Evolutionary conservation across 2,113 vertebrate genomes (phyloP).

Genomic region (Phalacrocorax aristotelis): DNA sequence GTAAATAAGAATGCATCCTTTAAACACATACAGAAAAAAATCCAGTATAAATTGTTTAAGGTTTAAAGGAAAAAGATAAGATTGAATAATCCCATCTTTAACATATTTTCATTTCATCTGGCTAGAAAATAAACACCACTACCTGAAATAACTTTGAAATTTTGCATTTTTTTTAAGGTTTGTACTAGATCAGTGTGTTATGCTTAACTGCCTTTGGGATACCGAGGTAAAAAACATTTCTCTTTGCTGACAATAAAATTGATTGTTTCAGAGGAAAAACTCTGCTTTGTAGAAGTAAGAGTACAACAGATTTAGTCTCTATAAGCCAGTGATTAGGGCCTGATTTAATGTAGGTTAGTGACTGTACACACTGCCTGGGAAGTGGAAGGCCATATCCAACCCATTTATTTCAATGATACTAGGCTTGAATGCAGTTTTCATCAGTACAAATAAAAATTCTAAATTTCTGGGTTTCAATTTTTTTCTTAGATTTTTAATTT

Average conservation of each 20-base stretch:
- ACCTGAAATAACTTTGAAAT: not conserved
- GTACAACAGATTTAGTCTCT: not conserved
- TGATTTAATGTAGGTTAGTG: not conserved
- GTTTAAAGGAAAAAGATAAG: not conserved
- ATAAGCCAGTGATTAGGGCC: not conserved
- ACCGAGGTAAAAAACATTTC: accelerated
- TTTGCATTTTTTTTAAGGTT: not conserved
- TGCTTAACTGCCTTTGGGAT: not conserved
- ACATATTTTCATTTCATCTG: not conserved
- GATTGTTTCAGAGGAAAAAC: not conserved
- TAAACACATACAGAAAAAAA: not conserved
- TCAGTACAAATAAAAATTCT: not conserved
- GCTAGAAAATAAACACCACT: not conserved
- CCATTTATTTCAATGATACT: not conserved
- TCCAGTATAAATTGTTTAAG: not conserved
- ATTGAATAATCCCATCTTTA: not conserved
- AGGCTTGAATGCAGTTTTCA: not conserved
- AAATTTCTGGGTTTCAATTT: not conserved
- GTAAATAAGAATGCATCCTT: not conserved
- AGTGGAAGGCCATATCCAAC: not conserved
- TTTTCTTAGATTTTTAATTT: not conserved
- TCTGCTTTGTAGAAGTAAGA: not conserved
- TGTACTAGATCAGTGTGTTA: not conserved
- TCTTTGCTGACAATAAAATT: not conserved
- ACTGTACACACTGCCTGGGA: not conserved